Evolutionary conservation across 2,888 invertebrate species (phyloP).

Genomic region (Mimumesa dahlbomi): DNA sequence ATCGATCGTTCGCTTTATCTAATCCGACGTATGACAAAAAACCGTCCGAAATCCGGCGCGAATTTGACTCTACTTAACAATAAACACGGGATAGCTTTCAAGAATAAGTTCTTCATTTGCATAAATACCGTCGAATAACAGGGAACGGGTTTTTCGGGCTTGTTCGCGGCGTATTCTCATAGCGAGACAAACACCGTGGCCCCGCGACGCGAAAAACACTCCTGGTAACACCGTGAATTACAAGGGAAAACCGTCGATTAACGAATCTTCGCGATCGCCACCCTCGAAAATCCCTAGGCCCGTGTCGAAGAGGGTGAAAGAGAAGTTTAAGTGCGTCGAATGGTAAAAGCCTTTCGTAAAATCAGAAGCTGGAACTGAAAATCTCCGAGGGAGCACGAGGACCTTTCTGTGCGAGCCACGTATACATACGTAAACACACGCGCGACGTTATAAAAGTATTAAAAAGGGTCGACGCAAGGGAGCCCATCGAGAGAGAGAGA

Average conservation of each 20-base stretch:
- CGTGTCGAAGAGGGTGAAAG: background rate
- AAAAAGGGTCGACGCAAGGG: conserved; percentile 33
- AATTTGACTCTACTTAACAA: conserved; percentile 12
- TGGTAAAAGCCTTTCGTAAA: conserved; percentile 38
- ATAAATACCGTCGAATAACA: conserved; percentile 38
- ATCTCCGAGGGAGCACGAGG: conserved; percentile 4
- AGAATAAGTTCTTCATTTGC: conserved; percentile 43
- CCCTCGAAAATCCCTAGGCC: conserved; percentile 22
- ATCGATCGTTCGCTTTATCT: background rate
- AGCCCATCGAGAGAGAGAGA: conserved; percentile 10
- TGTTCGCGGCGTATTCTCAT: conserved; percentile 25
- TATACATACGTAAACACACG: conserved; percentile 8
- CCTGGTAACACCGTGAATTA: conserved; percentile 21
- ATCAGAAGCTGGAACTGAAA: conserved; percentile 37
- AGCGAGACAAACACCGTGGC: conserved; percentile 29
- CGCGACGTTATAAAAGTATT: conserved; percentile 52
- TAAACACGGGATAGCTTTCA: conserved; percentile 55
- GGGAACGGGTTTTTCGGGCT: conserved; percentile 43
- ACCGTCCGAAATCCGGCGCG: conserved; percentile 22
- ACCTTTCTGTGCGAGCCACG: conserved; percentile 26
- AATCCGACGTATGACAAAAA: conserved; percentile 16
- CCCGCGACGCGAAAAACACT: conserved; percentile 8
- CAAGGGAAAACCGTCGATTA: conserved; percentile 33
- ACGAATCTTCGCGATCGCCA: conserved; percentile 12
- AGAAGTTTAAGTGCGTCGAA: conserved; percentile 4